phyloP scores from a whole-genome alignment of 2,888 invertebrate species.

The Parasteatoda lunata region DNA sequence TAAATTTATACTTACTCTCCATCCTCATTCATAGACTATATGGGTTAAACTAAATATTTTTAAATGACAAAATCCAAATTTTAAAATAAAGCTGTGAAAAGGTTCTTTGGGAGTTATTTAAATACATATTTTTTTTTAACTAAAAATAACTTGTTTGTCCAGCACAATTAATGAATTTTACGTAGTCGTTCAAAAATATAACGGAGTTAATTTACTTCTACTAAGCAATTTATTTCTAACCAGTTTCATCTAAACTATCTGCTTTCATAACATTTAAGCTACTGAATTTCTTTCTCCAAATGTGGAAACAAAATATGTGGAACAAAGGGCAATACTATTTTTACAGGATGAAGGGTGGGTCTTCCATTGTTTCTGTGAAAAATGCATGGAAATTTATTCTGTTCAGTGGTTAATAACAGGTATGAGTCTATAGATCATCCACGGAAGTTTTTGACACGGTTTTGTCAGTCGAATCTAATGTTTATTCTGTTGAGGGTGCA shows the following conservation, averaged over 20 bases:
- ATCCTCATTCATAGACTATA: too few species aligned
- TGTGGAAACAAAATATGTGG: constrained; percentile 17
- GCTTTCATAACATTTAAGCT: neutral
- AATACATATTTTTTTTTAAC: too few species aligned
- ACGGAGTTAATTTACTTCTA: neutral
- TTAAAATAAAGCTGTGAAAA: too few species aligned
- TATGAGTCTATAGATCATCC: constrained; percentile 27
- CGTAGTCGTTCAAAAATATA: too few species aligned
- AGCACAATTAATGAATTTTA: too few species aligned
- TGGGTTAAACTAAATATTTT: too few species aligned
- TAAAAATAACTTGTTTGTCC: too few species aligned
- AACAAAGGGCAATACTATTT: constrained; percentile 32
- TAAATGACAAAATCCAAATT: too few species aligned
- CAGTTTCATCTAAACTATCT: constrained; percentile 2
- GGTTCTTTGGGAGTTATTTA: too few species aligned
- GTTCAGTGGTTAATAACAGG: constrained; percentile 12
- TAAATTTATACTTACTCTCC: too few species aligned
- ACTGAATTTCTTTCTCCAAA: neutral
- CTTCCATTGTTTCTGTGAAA: constrained; percentile 27
- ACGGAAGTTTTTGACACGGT: neutral
- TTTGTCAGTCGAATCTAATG: too few species aligned
- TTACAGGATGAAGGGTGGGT: constrained; percentile 13
- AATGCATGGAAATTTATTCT: constrained; percentile 30
- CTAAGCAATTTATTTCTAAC: constrained; percentile 11
- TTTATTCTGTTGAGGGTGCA: too few species aligned